Base-by-base conservation (phyloP, 2,888 invertebrate species). In the Hydroisotoma schaefferi region DNA sequence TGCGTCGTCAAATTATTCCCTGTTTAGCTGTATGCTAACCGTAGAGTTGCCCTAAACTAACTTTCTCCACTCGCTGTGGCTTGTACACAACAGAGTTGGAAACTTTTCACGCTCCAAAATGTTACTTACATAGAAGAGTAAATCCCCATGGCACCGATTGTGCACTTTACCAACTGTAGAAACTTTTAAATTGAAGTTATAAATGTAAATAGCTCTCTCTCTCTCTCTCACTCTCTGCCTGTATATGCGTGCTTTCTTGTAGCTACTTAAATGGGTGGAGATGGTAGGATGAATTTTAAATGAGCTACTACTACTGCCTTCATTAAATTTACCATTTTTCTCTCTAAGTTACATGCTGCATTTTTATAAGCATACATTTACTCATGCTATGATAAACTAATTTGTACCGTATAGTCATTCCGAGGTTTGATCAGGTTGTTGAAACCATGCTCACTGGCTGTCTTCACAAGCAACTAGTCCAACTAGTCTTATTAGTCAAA, bases 91-190 rank as follows among this genome's bases (percentile, higher is more conserved):
- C n/a, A n/a, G n/a, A 43, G 53, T n/a, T 25, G 40, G 43, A 53
- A 53, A 53, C 40, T 53, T 53, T 33, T 52, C 53, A 53, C 53
- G 53, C 53, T 53, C 38, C 26, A 38, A 53, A 53, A 53, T 53
- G 43, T 53, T 53, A 53, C 53, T 53, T 40, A 40, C n/a, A n/a
- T 40, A 40, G 53, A 53, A 52, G 25, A 52, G 37, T 52, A 52
- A 53, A 53, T 53, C 53, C 49, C 53, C 53, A 53, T 38, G 53
- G 53, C 53, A 53, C 53, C 53, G 53, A 53, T 53, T 53, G 53
- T 53, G 53, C 53, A 53, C 40, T 53, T 53, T 53, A 43, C 53
- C 53, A 53, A 53, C 53, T 53, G 53, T 43, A 53, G 43, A 53
- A 53, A 53, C n/a, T 53, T 53, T 53, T 43, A 53, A 53, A 53